These are phyloP conservation scores for Atethmia centrago DNA, from an alignment of 2,888 invertebrate genomes.

Conservation along the genomic window DNA sequence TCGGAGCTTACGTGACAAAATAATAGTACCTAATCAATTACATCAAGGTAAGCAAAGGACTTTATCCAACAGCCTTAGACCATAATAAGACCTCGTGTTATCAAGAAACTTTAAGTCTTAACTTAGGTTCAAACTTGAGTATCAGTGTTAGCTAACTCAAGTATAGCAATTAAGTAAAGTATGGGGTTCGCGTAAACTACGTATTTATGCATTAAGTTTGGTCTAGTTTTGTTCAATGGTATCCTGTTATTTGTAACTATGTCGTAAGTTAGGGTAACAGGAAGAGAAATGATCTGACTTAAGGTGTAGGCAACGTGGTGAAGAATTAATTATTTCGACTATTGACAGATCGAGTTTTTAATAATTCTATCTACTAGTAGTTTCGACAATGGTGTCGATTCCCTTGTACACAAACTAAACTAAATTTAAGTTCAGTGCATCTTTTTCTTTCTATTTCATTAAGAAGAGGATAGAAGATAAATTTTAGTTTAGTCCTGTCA, in stretches of 20 bases:
- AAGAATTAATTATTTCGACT: neutral
- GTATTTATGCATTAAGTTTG: conserved; percentile 56
- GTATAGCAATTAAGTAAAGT: conserved; percentile 38
- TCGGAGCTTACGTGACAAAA: rapidly evolving
- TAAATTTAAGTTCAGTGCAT: no score
- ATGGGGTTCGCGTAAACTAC: conserved; percentile 31
- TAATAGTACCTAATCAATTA: neutral
- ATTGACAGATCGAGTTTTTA: no score
- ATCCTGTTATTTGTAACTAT: conserved; percentile 27
- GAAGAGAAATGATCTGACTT: conserved; percentile 16
- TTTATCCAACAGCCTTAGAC: neutral
- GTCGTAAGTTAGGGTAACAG: neutral
- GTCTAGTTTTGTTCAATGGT: conserved; percentile 5
- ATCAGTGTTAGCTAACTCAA: conserved; percentile 39
- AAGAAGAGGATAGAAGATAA: no score
- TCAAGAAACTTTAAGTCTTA: conserved; percentile 36
- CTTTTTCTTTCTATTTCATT: no score
- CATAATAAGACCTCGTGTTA: neutral
- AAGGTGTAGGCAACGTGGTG: neutral
- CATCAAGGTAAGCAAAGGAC: neutral
- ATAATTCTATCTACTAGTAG: neutral
- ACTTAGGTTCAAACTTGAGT: conserved; percentile 35
- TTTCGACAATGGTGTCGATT: no score
- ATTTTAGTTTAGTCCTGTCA: no score
- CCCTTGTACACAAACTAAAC: no score